Base-by-base conservation (phyloP, 2,888 invertebrate genomes). In the Barypeithes pellucidus region DNA sequence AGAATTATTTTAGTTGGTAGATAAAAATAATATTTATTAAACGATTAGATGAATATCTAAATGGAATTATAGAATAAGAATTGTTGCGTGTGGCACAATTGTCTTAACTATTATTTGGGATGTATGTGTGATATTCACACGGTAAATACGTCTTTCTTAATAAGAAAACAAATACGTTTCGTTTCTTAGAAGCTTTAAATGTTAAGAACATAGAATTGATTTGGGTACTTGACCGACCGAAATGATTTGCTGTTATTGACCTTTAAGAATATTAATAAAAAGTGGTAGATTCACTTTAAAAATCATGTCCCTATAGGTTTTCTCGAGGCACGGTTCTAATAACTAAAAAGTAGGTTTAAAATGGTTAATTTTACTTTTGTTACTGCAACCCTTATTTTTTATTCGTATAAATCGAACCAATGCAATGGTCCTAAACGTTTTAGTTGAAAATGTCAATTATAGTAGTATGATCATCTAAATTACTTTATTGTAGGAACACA, bases 41-140 rank as follows among this genome's bases (percentile, higher is more conserved):
- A 80, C 75, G 78, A 76, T 80, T 78, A 81, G 78, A 62, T 75
- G 22, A 77, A 78, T 81, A 82, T 80, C 76, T 81, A 81, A 78
- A 79, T 82, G 81, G 81, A 79, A 79, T 73, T 72, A 75, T 79
- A 79, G 76, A 68, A 62, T 72, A 76, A 79, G 80, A 78, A 79
- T 83, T 83, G 84, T 84, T 85, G 83, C 80, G 82, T 84, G 84
- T 84, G 84, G 84, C 85, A 85, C 84, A 84, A 83, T 81, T 79
- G 52, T 60, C 75, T 76, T 67, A 62, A 59, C 12, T 52, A 60
- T 41, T 22, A 73, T 78, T 77, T 59, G 65, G 67, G 67, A 24
- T 52, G 57, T 50, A 24, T 59, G 78, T 79, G 79, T 79, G 79
- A 79, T 79, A 79, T 75, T 77, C 75, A 77, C 74, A 39, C 73